Evolutionary conservation across 1,140 invertebrate genomes (phyloP), one percentile per base, ranked within the genome.

Genomic region (Agrilus planipennis): DNA sequence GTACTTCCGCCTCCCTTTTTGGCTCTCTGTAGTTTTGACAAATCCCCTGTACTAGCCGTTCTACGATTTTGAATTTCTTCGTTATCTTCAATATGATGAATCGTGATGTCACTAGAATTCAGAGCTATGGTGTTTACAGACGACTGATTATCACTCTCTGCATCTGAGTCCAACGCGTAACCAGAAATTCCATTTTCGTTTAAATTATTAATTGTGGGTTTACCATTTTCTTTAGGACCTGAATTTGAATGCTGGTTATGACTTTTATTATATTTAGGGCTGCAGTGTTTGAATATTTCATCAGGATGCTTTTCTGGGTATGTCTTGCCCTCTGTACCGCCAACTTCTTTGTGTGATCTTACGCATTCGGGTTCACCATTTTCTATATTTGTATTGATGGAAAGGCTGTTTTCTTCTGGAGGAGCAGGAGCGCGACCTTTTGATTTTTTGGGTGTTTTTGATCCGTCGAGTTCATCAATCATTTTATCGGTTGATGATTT

Each of bases 1-100:
- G 75, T 80, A 21, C 70, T 65, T n/a, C 55, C 58, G 30, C 47
- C 55, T 2, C 68, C 66, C 50, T 73, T 77, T 11, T 62, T 47
- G 42, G 62, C 65, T 3, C 71, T 64, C 46, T 82, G 77, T 44
- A 85, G 75, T 56, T 77, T 77, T 0, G 82, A 84, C 20, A 88
- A 60, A 60, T 88, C 85, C 3, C 83, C 84, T 2, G 87, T 64
- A 39, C 84, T 87, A 0, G 81, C 79, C 2, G 84, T 82, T 67
- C 84, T 85, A 18, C 83, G 66, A 49, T 77, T 79, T 46, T 75
- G 73, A 42, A 80, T 75, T 2, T 70, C 63, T 40, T 68, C 62
- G 39, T 69, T 66, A n/a, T 73, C 68, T 17, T 64, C 62, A 12
- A 63, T 64, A 49, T 81, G 77, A 52, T 83, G 81, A 22, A 84